phyloP scores from a whole-genome alignment of 2,888 invertebrate genomes.

The Metacarcinus magister region DNA sequence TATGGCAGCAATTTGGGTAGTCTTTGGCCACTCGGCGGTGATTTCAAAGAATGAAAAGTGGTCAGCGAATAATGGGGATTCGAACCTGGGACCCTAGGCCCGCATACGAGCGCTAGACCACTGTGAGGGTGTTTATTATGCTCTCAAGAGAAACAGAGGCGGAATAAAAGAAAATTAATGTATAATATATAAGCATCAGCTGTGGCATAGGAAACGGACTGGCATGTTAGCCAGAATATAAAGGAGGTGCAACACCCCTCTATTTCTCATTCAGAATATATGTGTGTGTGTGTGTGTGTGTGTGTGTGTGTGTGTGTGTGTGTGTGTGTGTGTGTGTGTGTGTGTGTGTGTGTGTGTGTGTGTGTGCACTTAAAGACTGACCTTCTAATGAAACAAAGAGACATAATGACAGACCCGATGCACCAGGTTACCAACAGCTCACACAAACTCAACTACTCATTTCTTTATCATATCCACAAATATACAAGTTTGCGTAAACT shows the following conservation, averaged over 20 bases:
- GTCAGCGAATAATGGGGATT: too few relatives aligned
- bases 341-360: not conserved
- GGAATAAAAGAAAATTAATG: not conserved
- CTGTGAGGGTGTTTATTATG: not conserved
- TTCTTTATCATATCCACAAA: not conserved
- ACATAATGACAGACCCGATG: not conserved
- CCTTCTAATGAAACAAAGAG: not conserved
- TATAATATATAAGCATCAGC: not conserved
- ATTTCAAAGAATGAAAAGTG: too few relatives aligned
- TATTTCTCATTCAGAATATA: not conserved
- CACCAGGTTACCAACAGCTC: constrained; percentile 37
- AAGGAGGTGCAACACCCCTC: constrained; percentile 4
- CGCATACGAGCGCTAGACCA: too few relatives aligned
- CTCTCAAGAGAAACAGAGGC: not conserved
- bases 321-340: too few relatives aligned
- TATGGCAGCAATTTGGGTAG: too few relatives aligned
- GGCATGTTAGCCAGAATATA: constrained; percentile 9
- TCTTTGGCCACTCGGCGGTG: too few relatives aligned
- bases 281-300: too few relatives aligned
- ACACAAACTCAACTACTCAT: not conserved
- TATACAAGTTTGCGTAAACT: not conserved
- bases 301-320: too few relatives aligned
- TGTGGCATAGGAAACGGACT: constrained; percentile 30
- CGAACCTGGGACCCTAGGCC: too few relatives aligned
- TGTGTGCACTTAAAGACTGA: not conserved